A percentile compares a stretch with the other conserved stretches of the same genome.
These are phyloP conservation scores for Coleophora deauratella DNA, from an alignment of 2,888 invertebrate genomes.

Conservation along the genomic window DNA sequence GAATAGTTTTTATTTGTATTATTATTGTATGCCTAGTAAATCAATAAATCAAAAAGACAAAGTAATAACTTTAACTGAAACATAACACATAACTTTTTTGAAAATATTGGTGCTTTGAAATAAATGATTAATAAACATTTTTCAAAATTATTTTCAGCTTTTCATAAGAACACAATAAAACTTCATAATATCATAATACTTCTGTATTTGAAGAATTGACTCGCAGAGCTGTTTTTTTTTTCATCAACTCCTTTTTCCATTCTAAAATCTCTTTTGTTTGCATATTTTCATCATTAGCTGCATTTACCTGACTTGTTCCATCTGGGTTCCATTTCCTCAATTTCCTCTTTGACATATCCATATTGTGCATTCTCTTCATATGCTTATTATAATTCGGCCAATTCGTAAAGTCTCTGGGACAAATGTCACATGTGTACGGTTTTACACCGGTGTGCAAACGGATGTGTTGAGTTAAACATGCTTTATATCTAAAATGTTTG, in stretches of 20 bases:
- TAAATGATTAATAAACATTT: too few species aligned
- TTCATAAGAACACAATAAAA: not conserved
- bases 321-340: constrained; percentile 54
- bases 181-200: not conserved
- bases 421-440: constrained; percentile 80
- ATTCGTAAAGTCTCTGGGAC: constrained; percentile 79
- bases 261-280: constrained; percentile 32
- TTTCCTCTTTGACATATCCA: constrained; percentile 36
- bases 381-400: constrained; percentile 87
- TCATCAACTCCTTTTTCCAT: constrained; percentile 39
- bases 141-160: too few species aligned
- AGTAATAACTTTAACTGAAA: too few species aligned
- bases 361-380: constrained; percentile 81
- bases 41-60: too few species aligned
- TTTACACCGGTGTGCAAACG: constrained; percentile 79
- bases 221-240: constrained; percentile 10
- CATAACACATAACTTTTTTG: too few species aligned
- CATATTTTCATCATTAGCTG: constrained; percentile 31
- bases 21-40: too few species aligned
- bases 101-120: too few species aligned
- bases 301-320: constrained; percentile 43
- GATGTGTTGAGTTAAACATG: constrained; percentile 78
- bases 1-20: too few species aligned
- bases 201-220: not conserved
- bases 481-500: constrained; percentile 80